These are phyloP conservation scores for Platygyra sinensis DNA, from an alignment of 64 coral and sea anemone species.

Conservation along the genomic window DNA sequence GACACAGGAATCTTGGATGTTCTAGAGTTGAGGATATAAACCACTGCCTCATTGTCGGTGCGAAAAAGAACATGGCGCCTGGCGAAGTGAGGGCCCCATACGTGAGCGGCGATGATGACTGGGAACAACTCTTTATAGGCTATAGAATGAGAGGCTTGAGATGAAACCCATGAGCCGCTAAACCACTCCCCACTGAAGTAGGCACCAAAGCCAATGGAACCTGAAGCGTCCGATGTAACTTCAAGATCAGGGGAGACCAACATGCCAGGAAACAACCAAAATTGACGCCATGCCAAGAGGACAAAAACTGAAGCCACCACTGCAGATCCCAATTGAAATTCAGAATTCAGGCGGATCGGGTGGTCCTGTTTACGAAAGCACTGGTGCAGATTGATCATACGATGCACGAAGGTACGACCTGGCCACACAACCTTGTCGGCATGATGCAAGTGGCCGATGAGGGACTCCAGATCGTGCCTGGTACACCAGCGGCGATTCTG, in stretches of 20 bases:
- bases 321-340: too few relatives aligned
- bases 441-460: too few relatives aligned
- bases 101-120: too few relatives aligned
- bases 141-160: constrained; percentile 31
- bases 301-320: constrained; percentile 44
- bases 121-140: constrained; percentile 69
- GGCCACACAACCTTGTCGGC: too few relatives aligned
- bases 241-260: not conserved
- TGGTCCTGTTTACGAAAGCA: not conserved
- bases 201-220: constrained; percentile 48
- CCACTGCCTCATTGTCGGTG: too few relatives aligned
- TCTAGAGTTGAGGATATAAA: too few relatives aligned
- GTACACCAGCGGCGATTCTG: not conserved
- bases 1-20: too few relatives aligned
- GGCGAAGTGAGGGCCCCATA: too few relatives aligned
- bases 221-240: constrained; percentile 49
- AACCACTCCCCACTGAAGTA: too few relatives aligned
- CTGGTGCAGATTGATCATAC: constrained; percentile 33
- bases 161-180: constrained; percentile 27
- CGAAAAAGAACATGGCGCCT: too few relatives aligned
- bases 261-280: constrained; percentile 50
- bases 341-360: constrained; percentile 14
- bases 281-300: constrained; percentile 39
- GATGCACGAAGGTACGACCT: constrained; percentile 47
- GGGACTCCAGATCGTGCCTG: constrained; percentile 27